Base-by-base conservation (phyloP, 2,888 invertebrate genomes). In the Microdon myrmicae region DNA sequence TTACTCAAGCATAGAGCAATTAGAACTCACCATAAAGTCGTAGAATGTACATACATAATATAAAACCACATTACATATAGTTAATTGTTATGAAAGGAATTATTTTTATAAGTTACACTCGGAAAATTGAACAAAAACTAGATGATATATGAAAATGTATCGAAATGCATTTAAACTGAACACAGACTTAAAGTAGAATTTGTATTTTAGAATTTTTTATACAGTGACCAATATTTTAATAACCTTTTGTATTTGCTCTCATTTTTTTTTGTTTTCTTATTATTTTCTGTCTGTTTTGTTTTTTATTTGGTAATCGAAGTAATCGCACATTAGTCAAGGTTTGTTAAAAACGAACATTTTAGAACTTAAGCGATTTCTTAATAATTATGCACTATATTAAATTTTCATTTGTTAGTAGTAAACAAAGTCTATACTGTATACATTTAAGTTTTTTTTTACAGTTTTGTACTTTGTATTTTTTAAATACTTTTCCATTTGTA, bases 41-140 rank as follows among this genome's bases (percentile, higher is more conserved):
- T 64, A 58, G 34, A 53, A 28, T 64, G 64, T 64, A 64, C 45
- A 64, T 64, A 64, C 38, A 37, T 58, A 45, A 55, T 37, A 47
- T 32, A 41, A 49, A 23, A 55, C 45, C 58, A 41, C 51, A 47
- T 43, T 43, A 58, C 31, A 28, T 53, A 51, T 64, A 64, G 64
- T 58, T 64, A 64, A 64, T 58, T 64, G 64, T 58, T 64, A 64
- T 51, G 23, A 8, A 34, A 51, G 43, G 58, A 51, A 51, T 20
- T 53, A 53, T 47, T 51, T 51, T 51, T 64, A 31, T 56, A 64
- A 64, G 49, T 41, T 44, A 56, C 32, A 38, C 44, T 49, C 49
- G 29, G 28, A 48, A 44, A 48, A 35, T 32, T 26, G 13, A 16
- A 20, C 32, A n/a, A 8, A 23, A 12, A 28, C n/a, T n/a, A n/a